Evolutionary conservation across 2,113 vertebrate genomes (phyloP), one percentile per base, ranked within the genome.

Genomic region (Burhinus bistriatus): DNA sequence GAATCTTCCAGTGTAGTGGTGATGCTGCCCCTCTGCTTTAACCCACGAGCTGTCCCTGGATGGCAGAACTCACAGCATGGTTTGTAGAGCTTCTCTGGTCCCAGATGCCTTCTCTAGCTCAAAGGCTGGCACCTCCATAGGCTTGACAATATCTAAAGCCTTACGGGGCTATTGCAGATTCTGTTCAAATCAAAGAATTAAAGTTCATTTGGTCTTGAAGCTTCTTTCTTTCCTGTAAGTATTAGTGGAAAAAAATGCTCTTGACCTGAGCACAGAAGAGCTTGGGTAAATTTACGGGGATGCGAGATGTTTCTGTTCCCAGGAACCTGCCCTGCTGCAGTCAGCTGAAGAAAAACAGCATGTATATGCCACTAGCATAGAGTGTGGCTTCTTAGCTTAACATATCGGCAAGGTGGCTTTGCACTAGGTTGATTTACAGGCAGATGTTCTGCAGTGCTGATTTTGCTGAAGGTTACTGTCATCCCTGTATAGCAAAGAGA

Each of bases 1-100:
- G 94, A 93, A 68, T 90, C 91, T 65, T 95, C 70, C 75, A 80
- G 36, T 0, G 2, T 4, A 9, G 58, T 25, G 62, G 75, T 82
- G 93, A 44, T 89, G 87, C 62, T 93, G 66, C 36, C 87, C 87
- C 78, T 82, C 65, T 45, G 77, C 20, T 84, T 65, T 93, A 82
- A 89, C 21, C 34, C 44, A 8, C 77, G 61, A 61, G 61, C 68
- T 42, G 57, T 59, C 62, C 58, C 57, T 87, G 71, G 25, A 10
- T 55, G 59, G 36, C 58, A 68, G 34, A 91, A 40, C 52, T 83
- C 69, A 1, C 34, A 19, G 2, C 1, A 1, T 12, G 42, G 3
- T 36, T 71, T 29, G 42, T 13, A 38, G 77, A 51, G 23, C 36
- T 8, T 19, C 25, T 59, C 75, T 61, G 30, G 5, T 65, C 55